These are phyloP conservation scores for Digitonthophagus gazella DNA, from an alignment of 2,888 invertebrate species.

Conservation along the genomic window DNA sequence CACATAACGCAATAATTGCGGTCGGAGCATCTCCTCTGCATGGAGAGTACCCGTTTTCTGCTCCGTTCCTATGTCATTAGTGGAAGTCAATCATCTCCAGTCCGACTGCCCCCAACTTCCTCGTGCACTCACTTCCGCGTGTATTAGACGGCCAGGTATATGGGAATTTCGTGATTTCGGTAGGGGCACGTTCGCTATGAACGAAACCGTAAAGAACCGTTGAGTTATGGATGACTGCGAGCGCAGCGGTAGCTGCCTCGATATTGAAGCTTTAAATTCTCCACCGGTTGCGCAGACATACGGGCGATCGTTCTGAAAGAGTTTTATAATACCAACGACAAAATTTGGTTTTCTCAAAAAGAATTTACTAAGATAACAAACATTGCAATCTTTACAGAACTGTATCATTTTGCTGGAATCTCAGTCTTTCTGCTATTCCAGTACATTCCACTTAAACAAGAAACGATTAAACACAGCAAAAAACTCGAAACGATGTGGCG, in stretches of 20 bases:
- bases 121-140: constrained; percentile 30
- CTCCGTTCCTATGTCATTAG: constrained; percentile 2
- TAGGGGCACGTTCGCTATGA: constrained; percentile 32
- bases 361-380: no score
- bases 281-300: neutral
- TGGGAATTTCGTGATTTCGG: constrained; percentile 36
- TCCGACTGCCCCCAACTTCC: neutral
- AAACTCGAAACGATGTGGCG: no score
- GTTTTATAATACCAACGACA: no score
- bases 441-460: no score
- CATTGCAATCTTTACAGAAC: no score
- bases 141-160: constrained; percentile 31
- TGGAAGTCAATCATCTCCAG: constrained; percentile 10
- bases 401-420: no score
- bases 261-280: neutral
- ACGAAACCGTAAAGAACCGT: constrained; percentile 23
- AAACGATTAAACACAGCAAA: no score
- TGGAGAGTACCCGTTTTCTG: neutral
- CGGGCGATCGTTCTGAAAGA: no score
- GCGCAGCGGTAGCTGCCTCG: neutral
- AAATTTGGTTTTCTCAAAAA: no score
- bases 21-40: neutral
- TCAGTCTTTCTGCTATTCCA: no score
- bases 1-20: constrained; percentile 10
- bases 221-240: constrained; percentile 18